Conservation (phyloP, 2,888 invertebrate genomes). For the Aleiodes alternator region DNA sequence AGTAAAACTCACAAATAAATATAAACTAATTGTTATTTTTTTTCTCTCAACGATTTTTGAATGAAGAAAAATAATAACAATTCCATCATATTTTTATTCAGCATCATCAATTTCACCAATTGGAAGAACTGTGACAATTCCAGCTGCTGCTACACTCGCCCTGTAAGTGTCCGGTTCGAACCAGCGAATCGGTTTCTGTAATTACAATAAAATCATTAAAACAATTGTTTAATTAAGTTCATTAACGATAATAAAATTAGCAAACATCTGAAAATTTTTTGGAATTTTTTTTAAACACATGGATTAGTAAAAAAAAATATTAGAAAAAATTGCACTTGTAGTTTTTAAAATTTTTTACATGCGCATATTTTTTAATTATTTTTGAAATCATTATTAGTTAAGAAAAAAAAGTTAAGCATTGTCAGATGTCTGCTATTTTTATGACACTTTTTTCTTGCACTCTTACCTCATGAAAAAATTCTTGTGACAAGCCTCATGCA, state of each 20-base stretch:
- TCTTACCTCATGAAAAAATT: not conserved
- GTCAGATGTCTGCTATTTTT: too few relatives aligned
- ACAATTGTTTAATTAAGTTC: not conserved
- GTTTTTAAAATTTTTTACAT: too few relatives aligned
- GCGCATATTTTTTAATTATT: too few relatives aligned
- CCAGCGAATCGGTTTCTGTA: conserved; percentile 74
- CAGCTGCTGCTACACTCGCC: conserved; percentile 71
- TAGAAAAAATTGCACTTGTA: too few relatives aligned
- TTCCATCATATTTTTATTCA: conserved; percentile 59
- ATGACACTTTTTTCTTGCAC: not conserved
- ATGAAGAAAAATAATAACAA: conserved; percentile 29
- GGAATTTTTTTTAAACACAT: not conserved
- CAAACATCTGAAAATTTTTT: too few relatives aligned
- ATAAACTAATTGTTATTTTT: conserved; percentile 42
- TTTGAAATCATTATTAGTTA: too few relatives aligned
- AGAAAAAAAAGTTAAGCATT: too few relatives aligned
- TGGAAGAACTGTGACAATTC: conserved; percentile 69
- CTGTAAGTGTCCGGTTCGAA: conserved; percentile 75
- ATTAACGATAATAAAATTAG: too few relatives aligned
- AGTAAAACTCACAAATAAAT: conserved; percentile 31
- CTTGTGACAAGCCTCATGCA: conserved; percentile 5
- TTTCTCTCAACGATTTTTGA: conserved; percentile 30
- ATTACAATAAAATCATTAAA: conserved; percentile 42
- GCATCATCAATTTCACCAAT: conserved; percentile 69
- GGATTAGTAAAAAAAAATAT: too few relatives aligned